Evolutionary conservation across 2,113 vertebrate species (phyloP), one percentile per base, ranked within the genome.

Genomic region (Myxocyprinus asiaticus): DNA sequence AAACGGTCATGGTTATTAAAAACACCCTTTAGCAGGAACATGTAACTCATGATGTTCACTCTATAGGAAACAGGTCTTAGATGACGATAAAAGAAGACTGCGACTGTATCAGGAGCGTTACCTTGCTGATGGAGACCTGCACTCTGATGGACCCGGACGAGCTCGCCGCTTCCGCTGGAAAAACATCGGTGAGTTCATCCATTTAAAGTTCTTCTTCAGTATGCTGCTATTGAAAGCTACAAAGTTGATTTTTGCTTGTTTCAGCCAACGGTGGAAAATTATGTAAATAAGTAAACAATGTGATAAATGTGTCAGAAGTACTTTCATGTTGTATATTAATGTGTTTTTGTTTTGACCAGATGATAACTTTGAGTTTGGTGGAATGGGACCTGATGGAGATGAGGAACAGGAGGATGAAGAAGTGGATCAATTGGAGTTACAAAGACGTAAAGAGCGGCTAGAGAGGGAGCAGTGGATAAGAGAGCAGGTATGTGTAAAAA

Each of bases 381-480:
- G 92, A 68, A 87, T 89, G 87, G 86, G 87, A 83, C 90, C 78
- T 76, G 94, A 94, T 2, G 92, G 89, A 0, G 94, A 94, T 45
- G 92, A 93, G 0, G 94, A 94, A 4, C 95, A 95, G 45, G 90
- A 88, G 0, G 96, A 98, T 2, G 95, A 95, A 0, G 93, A 95
- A 1, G 56, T 94, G 33, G 96, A 97, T 77, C 94, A 93, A 43
- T 81, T 92, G 0, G 98, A 99, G 82, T 84, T 89, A 5, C 95
- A 94, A 14, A 95, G 96, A 92, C 94, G 96, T 84, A 98, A 94
- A 70, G 96, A 97, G 59, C 85, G 97, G 4, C 92, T 98, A 77
- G 96, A 99, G 81, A 91, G 95, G 71, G 96, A 99, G 12, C 95
- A 96, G 89, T 99, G 98, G 98, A 90, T 99, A 42, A 91, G 94